phyloP scores from a whole-genome alignment of 2,888 invertebrate genomes.

The Polymixis flavicincta region DNA sequence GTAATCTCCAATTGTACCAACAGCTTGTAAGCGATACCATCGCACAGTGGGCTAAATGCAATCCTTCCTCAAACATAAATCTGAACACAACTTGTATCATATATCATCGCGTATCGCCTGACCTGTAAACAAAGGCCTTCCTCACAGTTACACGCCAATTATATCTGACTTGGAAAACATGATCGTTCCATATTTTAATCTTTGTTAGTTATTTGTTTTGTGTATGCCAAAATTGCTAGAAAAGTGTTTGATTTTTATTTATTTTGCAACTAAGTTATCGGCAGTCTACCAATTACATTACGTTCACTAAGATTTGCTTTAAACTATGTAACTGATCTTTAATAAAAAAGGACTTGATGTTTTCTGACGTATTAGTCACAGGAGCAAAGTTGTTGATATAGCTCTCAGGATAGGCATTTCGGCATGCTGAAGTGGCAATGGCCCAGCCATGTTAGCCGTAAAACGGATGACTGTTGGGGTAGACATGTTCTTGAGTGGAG shows the following conservation, averaged over 20 bases:
- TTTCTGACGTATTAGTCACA: neutral
- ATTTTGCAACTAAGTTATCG: neutral
- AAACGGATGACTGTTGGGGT: neutral
- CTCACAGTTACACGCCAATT: constrained; percentile 37
- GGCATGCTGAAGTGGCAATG: neutral
- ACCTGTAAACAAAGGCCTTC: constrained; percentile 65
- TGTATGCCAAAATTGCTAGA: neutral
- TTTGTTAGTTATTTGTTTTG: neutral
- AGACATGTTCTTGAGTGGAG: neutral
- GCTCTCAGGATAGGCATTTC: neutral
- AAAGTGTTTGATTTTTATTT: neutral
- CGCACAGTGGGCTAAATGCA: constrained; percentile 60
- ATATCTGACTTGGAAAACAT: constrained; percentile 40
- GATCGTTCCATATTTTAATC: constrained; percentile 26
- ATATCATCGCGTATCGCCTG: constrained; percentile 72
- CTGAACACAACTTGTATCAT: constrained; percentile 69
- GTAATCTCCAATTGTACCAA: constrained; percentile 55
- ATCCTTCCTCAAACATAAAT: constrained; percentile 51
- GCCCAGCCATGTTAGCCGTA: neutral
- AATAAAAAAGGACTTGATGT: neutral
- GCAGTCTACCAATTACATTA: neutral
- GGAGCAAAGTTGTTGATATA: neutral
- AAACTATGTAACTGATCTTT: neutral
- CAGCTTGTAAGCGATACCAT: constrained; percentile 45
- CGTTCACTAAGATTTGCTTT: neutral